phyloP scores from a whole-genome alignment of 2,888 invertebrate genomes.

The Drosophila melanosoma region DNA sequence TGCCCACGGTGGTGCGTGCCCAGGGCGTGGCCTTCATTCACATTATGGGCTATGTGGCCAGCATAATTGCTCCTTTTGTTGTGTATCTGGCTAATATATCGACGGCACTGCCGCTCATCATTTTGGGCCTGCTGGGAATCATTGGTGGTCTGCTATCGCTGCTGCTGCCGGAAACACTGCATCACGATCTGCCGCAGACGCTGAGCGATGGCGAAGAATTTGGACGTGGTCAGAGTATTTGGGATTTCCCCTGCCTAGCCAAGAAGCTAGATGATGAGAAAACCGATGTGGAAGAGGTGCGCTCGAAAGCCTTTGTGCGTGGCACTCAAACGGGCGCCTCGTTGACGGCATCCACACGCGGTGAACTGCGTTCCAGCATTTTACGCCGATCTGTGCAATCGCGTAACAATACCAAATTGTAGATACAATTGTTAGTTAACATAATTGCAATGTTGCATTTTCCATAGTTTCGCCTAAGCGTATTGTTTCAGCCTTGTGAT shows the following conservation, averaged over 20 bases:
- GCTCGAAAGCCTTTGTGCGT: constrained; percentile 82
- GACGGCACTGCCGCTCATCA: constrained; percentile 90
- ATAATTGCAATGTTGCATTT: constrained; percentile 37
- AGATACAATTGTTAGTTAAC: constrained; percentile 31
- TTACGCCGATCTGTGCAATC: constrained; percentile 86
- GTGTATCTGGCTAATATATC: constrained; percentile 90
- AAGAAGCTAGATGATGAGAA: constrained; percentile 86
- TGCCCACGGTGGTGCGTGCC: constrained; percentile 94
- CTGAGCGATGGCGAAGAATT: constrained; percentile 94
- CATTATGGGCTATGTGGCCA: constrained; percentile 94
- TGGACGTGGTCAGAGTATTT: constrained; percentile 91
- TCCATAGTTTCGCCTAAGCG: constrained; percentile 32
- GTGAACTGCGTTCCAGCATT: constrained; percentile 88
- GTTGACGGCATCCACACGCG: constrained; percentile 87
- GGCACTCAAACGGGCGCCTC: constrained; percentile 86
- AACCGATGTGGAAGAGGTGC: constrained; percentile 72
- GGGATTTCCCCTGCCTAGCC: constrained; percentile 92
- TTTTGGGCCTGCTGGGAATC: constrained; percentile 91
- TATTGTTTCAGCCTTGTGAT: constrained; percentile 44
- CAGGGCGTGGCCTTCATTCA: constrained; percentile 95
- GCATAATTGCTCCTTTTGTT: constrained; percentile 93
- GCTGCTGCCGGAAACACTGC: constrained; percentile 93
- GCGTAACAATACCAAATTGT: constrained; percentile 84
- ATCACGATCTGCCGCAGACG: constrained; percentile 94
- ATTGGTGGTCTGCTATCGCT: constrained; percentile 91